Conservation (phyloP, 2,113 vertebrate species). For the Nycticebus coucang region DNA sequence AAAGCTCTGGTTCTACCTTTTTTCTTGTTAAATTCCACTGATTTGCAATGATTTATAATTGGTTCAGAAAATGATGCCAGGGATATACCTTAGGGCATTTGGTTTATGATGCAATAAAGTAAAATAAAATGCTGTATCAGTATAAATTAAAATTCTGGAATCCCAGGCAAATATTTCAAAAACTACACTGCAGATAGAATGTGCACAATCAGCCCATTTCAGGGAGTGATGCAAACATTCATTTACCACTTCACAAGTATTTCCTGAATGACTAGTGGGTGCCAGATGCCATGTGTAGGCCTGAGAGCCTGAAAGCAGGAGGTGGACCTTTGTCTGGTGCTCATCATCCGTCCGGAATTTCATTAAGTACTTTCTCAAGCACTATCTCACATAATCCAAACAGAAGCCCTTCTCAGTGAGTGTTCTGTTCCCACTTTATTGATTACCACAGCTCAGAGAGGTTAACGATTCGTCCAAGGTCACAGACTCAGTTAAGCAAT, state of each 20-base stretch:
- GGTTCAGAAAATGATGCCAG: conserved; percentile 27
- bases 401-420: background rate
- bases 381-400: background rate
- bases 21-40: conserved; percentile 15
- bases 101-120: conserved; percentile 19
- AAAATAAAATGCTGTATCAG: conserved; percentile 32
- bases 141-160: background rate
- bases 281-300: background rate
- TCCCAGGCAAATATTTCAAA: conserved; percentile 13
- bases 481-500: background rate
- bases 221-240: background rate
- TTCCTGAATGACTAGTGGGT: background rate
- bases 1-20: background rate
- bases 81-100: background rate
- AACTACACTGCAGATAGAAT: background rate
- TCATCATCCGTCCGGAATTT: background rate
- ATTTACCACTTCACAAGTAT: background rate
- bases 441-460: background rate
- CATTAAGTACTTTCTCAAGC: background rate
- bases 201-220: background rate
- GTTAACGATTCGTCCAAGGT: background rate
- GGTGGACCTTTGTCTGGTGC: background rate
- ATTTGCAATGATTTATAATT: conserved; percentile 36
- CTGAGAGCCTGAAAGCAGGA: background rate
- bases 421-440: background rate